phyloP scores from a whole-genome alignment of 2,797 vertebrate genomes.

The Sylvilagus floridanus region DNA sequence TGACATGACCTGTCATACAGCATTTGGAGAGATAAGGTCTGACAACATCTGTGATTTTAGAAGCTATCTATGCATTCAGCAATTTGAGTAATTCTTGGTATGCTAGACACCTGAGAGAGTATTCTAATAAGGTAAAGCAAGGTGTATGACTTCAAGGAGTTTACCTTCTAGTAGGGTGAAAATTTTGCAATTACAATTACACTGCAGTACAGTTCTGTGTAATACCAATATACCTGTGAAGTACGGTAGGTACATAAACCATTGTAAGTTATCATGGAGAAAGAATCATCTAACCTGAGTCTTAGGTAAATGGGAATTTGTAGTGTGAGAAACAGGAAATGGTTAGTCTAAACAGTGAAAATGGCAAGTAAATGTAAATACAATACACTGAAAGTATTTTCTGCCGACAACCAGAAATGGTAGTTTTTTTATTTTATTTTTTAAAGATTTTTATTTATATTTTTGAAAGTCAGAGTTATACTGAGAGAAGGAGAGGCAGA shows the following conservation, averaged over 20 bases:
- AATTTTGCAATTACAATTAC: constrained; percentile 8
- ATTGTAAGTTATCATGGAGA: constrained; percentile 38
- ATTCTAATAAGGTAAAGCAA: background rate
- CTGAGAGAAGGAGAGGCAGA: no score
- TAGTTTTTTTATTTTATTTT: no score
- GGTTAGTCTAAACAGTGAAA: constrained; percentile 12
- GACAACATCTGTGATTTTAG: constrained; percentile 43
- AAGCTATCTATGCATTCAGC: constrained; percentile 14
- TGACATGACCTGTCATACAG: constrained; percentile 15
- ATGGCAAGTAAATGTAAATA: constrained; percentile 20
- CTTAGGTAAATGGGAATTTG: constrained; percentile 32
- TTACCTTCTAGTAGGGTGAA: background rate
- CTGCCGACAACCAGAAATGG: background rate
- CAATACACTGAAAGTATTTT: background rate
- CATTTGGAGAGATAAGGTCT: constrained; percentile 10
- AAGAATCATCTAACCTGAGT: constrained; percentile 24
- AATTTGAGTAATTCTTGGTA: constrained; percentile 17
- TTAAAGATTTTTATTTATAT: no score
- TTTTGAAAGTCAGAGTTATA: no score
- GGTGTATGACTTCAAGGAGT: background rate
- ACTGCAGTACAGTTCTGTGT: background rate
- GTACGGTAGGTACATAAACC: background rate
- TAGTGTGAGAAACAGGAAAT: constrained; percentile 6
- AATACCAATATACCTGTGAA: background rate
- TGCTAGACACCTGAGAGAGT: background rate